Percentiles rank a stretch among this genome's conserved stretches.
These are phyloP conservation scores for Galendromus occidentalis DNA, from an alignment of 1,140 invertebrate species.

Conservation along the genomic window DNA sequence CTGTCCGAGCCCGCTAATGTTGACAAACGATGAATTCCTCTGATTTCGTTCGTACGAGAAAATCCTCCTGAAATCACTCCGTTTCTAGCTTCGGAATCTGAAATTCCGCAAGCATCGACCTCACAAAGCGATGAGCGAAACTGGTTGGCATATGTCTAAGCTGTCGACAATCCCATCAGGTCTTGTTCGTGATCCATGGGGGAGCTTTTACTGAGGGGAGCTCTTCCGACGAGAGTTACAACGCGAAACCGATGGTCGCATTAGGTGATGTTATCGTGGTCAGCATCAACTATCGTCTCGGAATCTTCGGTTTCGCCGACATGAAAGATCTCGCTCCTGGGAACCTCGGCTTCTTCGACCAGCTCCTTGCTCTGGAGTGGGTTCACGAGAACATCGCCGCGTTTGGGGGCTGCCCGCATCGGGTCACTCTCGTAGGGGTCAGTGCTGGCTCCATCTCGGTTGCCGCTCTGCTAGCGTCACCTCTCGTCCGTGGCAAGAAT, in stretches of 20 bases:
- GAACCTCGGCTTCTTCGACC: constrained; percentile 21
- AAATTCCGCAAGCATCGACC: too few species aligned
- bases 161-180: constrained; percentile 28
- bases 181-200: constrained; percentile 57
- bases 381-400: constrained; percentile 18
- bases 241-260: constrained; percentile 42
- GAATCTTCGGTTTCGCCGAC: constrained; percentile 42
- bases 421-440: constrained; percentile 35
- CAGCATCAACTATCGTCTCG: constrained; percentile 46
- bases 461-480: constrained; percentile 26
- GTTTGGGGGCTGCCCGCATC: constrained; percentile 20
- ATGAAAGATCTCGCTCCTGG: constrained; percentile 29
- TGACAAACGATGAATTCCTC: background rate
- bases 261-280: constrained; percentile 44
- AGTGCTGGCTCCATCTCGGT: constrained; percentile 26
- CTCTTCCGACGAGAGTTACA: constrained; percentile 33
- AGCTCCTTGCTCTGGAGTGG: constrained; percentile 20
- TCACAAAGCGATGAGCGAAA: too few species aligned
- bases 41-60: too few species aligned
- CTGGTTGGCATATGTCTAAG: too few species aligned
- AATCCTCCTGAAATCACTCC: too few species aligned
- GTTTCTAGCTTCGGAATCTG: too few species aligned
- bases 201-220: constrained; percentile 44
- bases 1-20: background rate
- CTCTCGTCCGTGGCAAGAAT: constrained; percentile 8